Percentiles rank a stretch among this genome's conserved stretches.
Evolutionary conservation across 2,888 invertebrate species (phyloP).

Genomic region (Pristionchus mayeri): DNA sequence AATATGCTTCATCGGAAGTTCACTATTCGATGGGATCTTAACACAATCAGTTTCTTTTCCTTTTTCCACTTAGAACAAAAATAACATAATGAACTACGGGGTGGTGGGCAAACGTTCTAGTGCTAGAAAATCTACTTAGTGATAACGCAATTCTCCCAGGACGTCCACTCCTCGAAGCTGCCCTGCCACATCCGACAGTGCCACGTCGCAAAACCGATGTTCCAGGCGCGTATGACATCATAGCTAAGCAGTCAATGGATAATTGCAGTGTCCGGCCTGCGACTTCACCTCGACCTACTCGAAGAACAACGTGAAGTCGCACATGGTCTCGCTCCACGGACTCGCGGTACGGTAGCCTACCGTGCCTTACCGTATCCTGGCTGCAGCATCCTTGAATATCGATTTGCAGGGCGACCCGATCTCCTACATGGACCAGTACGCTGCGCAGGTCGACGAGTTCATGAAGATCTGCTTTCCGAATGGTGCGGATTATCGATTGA

Average conservation of each 20-base stretch:
- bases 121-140: no score
- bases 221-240: conserved; percentile 70
- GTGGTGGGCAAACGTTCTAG: no score
- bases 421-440: conserved; percentile 75
- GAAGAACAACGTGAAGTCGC: conserved; percentile 75
- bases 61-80: no score
- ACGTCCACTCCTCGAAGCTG: conserved; percentile 75
- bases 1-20: no score
- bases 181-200: conserved; percentile 76
- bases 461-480: conserved; percentile 76
- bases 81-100: no score
- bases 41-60: no score
- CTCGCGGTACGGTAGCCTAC: conserved; percentile 63
- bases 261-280: conserved; percentile 70
- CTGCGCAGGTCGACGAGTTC: conserved; percentile 75
- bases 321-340: conserved; percentile 76
- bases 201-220: conserved; percentile 76
- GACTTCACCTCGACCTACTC: conserved; percentile 76
- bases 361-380: neutral
- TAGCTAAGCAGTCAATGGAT: neutral
- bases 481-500: no score
- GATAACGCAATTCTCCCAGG: conserved; percentile 53
- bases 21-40: no score
- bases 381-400: neutral
- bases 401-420: conserved; percentile 69